Evolutionary conservation across 2,113 vertebrate genomes (phyloP), one percentile per base, ranked within the genome.

Genomic region (Leuciscus idus): DNA sequence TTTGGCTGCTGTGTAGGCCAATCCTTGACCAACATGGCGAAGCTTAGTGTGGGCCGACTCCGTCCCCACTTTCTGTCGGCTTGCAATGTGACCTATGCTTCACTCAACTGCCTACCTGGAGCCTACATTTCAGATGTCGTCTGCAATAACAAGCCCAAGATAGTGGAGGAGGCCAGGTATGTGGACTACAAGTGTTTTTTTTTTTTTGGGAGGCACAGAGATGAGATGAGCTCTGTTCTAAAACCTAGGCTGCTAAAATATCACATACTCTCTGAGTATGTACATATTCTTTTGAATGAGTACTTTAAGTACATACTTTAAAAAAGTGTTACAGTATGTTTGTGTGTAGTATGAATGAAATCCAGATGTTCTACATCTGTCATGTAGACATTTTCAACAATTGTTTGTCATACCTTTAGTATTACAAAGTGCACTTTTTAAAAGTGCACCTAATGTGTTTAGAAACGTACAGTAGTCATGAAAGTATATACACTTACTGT

Each of bases 11-110:
- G 95, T 39, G 90, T 96, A 73, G 94, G 96, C 83, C 95, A 95
- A 89, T 97, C 96, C 8, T 93, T 96, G 87, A 96, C 95, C 72
- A 94, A 95, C 68, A 94, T 95, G 85, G 92, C 95, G 85, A 96
- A 96, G 88, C 91, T 96, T 15, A 95, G 95, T 43, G 90, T 95
- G 1, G 95, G 95, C 3, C 94, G 94, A 13, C 92, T 96, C 85
- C 91, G 92, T 11, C 95, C 95, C 48, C 91, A 94, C 93, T 96
- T 96, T 89, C 92, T 96, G 85, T 88, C 92, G 0, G 88, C 93
- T 13, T 96, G 96, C 80, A 93, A 91, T 23, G 92, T 96, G 9
- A 92, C 93, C 36, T 92, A 93, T 4, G 86, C 86, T 9, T 93
- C 91, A 6, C 92, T 95, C 33, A 85, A 92, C 91, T 95, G 94